phyloP scores from a whole-genome alignment of 2,797 vertebrate species.

The Nyctalus aviator region DNA sequence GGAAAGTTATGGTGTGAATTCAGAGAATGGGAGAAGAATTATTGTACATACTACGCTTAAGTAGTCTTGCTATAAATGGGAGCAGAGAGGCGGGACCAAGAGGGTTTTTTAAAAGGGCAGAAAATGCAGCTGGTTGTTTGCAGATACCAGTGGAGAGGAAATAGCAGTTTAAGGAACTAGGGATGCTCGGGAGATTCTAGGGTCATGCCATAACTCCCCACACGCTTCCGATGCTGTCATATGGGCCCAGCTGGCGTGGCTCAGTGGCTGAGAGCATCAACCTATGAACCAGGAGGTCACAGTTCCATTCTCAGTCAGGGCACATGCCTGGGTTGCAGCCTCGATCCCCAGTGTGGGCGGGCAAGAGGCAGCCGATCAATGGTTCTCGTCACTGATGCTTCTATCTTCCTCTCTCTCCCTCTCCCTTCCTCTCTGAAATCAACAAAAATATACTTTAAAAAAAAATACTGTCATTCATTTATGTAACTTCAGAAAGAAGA shows the following conservation, averaged over 20 bases:
- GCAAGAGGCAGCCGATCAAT: too few relatives aligned
- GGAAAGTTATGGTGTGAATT: not conserved
- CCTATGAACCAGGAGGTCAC: too few relatives aligned
- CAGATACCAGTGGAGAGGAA: not conserved
- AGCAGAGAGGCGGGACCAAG: not conserved
- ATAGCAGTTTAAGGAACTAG: conserved; percentile 1
- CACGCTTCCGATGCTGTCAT: conserved; percentile 57
- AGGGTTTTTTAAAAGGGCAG: not conserved
- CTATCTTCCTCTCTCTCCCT: too few relatives aligned
- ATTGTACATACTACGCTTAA: not conserved
- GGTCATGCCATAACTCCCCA: conserved; percentile 41
- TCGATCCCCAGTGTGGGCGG: too few relatives aligned
- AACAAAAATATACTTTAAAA: not conserved
- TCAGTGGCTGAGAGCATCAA: too few relatives aligned
- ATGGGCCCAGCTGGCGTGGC: not conserved
- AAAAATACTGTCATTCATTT: conserved; percentile 58
- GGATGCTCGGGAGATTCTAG: conserved; percentile 50
- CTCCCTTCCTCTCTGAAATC: too few relatives aligned
- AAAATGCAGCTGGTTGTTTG: not conserved
- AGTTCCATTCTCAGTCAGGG: too few relatives aligned
- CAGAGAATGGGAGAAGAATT: not conserved
- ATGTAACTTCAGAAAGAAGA: conserved; percentile 67
- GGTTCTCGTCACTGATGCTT: too few relatives aligned
- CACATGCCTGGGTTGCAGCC: too few relatives aligned
- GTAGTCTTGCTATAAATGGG: not conserved